These are phyloP conservation scores for Carlito syrichta DNA, from an alignment of 2,113 vertebrate genomes.

Conservation along the genomic window DNA sequence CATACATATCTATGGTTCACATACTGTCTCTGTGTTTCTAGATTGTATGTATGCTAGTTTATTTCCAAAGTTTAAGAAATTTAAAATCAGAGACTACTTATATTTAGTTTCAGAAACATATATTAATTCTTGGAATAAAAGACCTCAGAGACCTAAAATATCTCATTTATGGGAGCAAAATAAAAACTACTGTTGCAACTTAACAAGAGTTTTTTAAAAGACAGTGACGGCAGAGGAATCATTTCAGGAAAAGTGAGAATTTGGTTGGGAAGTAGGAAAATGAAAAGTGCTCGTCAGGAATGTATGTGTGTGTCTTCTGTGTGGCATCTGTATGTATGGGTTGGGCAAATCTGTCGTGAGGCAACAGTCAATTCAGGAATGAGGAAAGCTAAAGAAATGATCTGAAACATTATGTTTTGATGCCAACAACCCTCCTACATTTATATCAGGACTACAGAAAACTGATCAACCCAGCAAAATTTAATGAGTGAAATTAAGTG, in stretches of 20 bases:
- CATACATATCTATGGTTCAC: background rate
- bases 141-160: background rate
- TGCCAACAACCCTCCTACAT: background rate
- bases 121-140: slow-evolving; percentile 25
- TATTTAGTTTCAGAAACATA: background rate
- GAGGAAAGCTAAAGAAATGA: background rate
- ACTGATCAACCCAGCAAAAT: background rate
- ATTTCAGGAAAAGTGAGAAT: background rate
- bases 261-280: background rate
- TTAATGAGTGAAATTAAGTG: background rate
- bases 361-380: background rate
- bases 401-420: background rate
- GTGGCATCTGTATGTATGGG: background rate
- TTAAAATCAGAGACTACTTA: background rate
- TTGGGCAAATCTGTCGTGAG: background rate
- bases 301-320: background rate
- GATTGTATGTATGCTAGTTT: background rate
- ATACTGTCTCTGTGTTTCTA: background rate
- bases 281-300: background rate
- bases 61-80: background rate
- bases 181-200: background rate
- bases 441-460: background rate
- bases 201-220: background rate
- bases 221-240: background rate
- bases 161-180: background rate